Evolutionary conservation across 2,113 vertebrate species (phyloP), one percentile per base, ranked within the genome.

Genomic region (Tor tambroides): DNA sequence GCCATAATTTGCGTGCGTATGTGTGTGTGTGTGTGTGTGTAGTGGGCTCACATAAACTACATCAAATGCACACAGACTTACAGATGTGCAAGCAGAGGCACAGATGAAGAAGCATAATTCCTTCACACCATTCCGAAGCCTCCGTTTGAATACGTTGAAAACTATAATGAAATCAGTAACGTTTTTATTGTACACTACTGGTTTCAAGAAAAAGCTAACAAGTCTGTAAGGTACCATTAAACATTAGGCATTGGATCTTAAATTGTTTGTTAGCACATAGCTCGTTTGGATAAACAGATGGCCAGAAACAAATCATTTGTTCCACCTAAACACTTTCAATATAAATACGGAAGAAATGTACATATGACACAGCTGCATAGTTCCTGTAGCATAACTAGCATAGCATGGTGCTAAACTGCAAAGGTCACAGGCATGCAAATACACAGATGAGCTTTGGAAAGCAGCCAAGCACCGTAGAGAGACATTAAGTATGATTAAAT

Each of bases 21-120:
- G 21, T 71, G 32, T 38, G 67, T 69, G 65, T 71, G 28, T 71
- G 19, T 21, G 43, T 12, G 43, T 46, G 43, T 46, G 41, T 43
- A 43, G 41, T 2, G 17, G 3, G 8, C 38, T 23, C 30, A 71
- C 30, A 21, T 7, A 71, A 35, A 35, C 67, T 19, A 35, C 30
- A 71, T 35, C 63, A 71, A 35, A 71, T 35, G 17, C 69, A 72
- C 69, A 72, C 32, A 72, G 8, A 41, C 32, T 65, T 65, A 35
- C 67, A 71, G 67, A 71, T 71, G 67, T 71, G 67, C 30, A 71
- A 17, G 67, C 30, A 71, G 51, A 56, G 14, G 35, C 69, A 72
- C 69, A 41, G 67, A 35, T 7, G 1, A 21, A 38, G 17, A 38
- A 11, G 32, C 32, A 5, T 10, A 11, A 38, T 38, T 35, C 30